A percentile compares a stretch with the other conserved stretches of the same genome.
Evolutionary conservation across 2,797 vertebrate species (phyloP).

Genomic region (Margarornis squamiger): DNA sequence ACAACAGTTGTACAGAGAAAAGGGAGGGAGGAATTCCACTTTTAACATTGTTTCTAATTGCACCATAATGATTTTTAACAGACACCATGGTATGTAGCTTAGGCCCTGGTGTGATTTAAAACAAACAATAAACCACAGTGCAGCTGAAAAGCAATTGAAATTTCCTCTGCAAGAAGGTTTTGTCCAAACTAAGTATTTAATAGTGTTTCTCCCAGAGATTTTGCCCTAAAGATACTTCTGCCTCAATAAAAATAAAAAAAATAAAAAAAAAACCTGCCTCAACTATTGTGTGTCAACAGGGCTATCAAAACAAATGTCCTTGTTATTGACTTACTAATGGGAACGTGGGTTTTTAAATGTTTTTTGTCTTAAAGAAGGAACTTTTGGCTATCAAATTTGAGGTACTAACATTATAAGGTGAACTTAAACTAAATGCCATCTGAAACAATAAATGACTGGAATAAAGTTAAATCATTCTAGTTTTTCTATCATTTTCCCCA

Average conservation of each 20-base stretch:
- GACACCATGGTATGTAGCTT: constrained; percentile 63
- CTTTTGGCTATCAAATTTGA: neutral
- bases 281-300: neutral
- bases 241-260: neutral
- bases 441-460: neutral
- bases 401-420: neutral
- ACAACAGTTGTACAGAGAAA: neutral
- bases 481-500: neutral
- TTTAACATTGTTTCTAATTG: constrained; percentile 76
- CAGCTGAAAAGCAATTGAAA: constrained; percentile 73
- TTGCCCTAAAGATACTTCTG: constrained; percentile 57
- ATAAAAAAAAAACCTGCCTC: neutral
- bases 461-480: neutral
- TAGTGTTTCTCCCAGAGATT: constrained; percentile 52
- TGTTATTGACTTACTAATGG: neutral
- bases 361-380: neutral
- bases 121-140: constrained; percentile 71
- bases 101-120: constrained; percentile 70
- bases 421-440: neutral
- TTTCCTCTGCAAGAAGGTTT: constrained; percentile 65
- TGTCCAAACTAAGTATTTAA: constrained; percentile 66
- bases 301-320: constrained; percentile 36
- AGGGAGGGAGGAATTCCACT: constrained; percentile 35
- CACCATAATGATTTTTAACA: constrained; percentile 77
- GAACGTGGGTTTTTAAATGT: neutral